phyloP scores from a whole-genome alignment of 2,888 invertebrate species.

The Podabrus alpinus region DNA sequence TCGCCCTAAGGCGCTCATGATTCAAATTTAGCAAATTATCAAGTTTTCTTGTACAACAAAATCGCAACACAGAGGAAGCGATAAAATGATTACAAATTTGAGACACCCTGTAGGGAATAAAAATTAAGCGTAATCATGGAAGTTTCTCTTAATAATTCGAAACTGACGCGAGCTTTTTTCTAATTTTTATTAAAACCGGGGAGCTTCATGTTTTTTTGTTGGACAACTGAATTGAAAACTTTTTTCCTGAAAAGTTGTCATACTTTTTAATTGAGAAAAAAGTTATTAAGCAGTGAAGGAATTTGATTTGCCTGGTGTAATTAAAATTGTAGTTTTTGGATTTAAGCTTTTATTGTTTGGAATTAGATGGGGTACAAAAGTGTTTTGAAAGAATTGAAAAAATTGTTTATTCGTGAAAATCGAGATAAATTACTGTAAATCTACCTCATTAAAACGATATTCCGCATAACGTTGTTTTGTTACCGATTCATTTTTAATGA shows the following conservation, averaged over 20 bases:
- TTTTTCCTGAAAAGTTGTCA: background rate
- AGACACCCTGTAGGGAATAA: background rate
- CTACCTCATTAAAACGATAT: constrained; percentile 34
- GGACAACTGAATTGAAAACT: background rate
- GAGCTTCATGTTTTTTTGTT: background rate
- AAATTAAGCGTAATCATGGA: background rate
- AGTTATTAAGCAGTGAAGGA: background rate
- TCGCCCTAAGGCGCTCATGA: background rate
- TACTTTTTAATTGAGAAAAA: background rate
- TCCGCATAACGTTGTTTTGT: constrained; percentile 28
- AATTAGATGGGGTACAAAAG: background rate
- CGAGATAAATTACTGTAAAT: constrained; percentile 18
- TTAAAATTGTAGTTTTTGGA: background rate
- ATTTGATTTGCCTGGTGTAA: background rate
- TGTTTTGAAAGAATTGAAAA: constrained; percentile 6
- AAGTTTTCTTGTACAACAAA: background rate
- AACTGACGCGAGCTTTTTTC: background rate
- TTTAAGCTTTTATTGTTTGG: background rate
- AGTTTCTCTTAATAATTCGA: background rate
- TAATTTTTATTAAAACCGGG: background rate
- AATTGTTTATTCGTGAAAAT: constrained; percentile 4
- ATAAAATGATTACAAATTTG: background rate
- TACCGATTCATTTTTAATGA: constrained; percentile 29
- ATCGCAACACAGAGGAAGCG: background rate
- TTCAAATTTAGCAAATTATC: background rate